These are phyloP conservation scores for Eulemur rufifrons DNA, from an alignment of 2,113 vertebrate species.

Conservation along the genomic window DNA sequence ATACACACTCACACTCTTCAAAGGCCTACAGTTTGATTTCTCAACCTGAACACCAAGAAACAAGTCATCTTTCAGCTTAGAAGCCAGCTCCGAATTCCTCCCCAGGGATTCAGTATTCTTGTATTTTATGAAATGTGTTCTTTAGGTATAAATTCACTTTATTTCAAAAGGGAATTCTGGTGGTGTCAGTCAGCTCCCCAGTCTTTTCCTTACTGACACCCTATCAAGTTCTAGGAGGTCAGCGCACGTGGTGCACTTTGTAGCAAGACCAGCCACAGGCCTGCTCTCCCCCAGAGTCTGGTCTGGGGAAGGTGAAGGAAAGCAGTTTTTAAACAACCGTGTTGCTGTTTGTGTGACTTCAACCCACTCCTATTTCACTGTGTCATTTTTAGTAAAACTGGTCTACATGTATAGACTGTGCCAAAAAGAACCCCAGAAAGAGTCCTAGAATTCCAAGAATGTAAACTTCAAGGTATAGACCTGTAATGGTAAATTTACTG, in stretches of 20 bases:
- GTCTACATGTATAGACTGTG: slow-evolving; percentile 11
- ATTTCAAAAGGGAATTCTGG: slow-evolving; percentile 1
- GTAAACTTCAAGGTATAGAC: slow-evolving; percentile 40
- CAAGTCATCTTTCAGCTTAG: background rate
- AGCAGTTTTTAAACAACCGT: background rate
- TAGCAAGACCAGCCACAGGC: background rate
- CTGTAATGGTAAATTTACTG: background rate
- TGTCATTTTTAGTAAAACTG: background rate
- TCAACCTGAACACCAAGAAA: background rate
- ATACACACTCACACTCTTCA: background rate
- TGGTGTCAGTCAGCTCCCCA: background rate
- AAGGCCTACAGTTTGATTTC: background rate
- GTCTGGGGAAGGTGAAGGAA: background rate
- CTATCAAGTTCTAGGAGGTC: background rate
- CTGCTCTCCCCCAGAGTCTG: background rate
- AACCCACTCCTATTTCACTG: background rate
- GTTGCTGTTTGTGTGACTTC: background rate
- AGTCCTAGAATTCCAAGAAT: slow-evolving; percentile 68
- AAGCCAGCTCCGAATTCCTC: background rate
- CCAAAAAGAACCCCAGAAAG: slow-evolving; percentile 45
- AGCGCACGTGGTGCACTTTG: background rate
- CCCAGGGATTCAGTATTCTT: background rate
- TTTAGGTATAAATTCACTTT: background rate
- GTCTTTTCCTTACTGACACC: background rate
- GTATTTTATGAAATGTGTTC: background rate